A percentile compares a stretch with the other conserved stretches of the same genome.
These are phyloP conservation scores for Lymantria monacha DNA, from an alignment of 2,888 invertebrate species.

Conservation along the genomic window DNA sequence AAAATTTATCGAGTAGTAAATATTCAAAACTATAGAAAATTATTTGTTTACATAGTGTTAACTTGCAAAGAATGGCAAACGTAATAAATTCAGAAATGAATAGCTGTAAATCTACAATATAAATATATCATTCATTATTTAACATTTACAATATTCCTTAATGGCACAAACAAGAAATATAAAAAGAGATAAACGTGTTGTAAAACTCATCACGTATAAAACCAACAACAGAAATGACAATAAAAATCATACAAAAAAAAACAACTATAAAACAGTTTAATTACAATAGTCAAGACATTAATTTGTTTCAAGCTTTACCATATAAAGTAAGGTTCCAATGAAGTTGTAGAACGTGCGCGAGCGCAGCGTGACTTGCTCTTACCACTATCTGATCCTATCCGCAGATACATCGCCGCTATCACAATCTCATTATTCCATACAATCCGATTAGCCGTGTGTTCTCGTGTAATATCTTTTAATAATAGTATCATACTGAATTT, in stretches of 20 bases:
- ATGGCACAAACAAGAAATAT: too few species aligned
- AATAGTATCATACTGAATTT: constrained; percentile 11
- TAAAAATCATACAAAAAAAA: constrained; percentile 15
- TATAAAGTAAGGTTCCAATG: constrained; percentile 36
- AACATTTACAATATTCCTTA: too few species aligned
- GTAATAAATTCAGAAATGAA: too few species aligned
- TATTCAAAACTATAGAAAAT: too few species aligned
- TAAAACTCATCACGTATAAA: background rate
- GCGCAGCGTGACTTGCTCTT: constrained; percentile 45
- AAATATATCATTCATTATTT: too few species aligned
- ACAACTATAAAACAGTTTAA: constrained; percentile 18
- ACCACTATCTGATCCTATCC: constrained; percentile 53
- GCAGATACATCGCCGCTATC: constrained; percentile 47
- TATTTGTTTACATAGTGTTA: too few species aligned
- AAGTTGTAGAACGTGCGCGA: constrained; percentile 47
- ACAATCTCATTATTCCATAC: constrained; percentile 54
- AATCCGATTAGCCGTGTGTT: constrained; percentile 55
- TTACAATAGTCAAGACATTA: constrained; percentile 29
- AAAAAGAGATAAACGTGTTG: background rate
- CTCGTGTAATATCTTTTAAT: constrained; percentile 37
- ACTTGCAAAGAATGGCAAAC: too few species aligned
- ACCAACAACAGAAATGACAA: background rate
- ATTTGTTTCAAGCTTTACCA: constrained; percentile 34
- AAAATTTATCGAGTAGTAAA: too few species aligned
- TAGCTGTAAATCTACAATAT: too few species aligned